Evolutionary conservation across 2,797 vertebrate genomes (phyloP).

Genomic region (Diceros bicornis): DNA sequence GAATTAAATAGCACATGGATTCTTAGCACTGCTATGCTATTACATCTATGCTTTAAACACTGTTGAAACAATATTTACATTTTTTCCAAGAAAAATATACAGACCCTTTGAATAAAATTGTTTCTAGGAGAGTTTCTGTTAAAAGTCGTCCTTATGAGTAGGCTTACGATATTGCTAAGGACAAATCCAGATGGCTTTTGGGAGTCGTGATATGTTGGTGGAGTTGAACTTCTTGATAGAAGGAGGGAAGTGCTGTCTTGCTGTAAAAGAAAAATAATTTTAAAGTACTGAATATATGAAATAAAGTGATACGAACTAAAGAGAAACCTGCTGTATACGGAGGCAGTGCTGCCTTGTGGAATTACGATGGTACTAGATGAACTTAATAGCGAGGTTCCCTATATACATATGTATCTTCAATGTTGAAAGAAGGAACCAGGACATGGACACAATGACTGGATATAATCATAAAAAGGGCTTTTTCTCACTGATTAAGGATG

Average conservation of each 20-base stretch:
- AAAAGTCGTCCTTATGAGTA: conserved; percentile 34
- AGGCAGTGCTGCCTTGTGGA: not conserved
- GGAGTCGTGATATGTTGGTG: not conserved
- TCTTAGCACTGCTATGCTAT: not conserved
- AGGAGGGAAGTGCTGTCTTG: conserved; percentile 40
- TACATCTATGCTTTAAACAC: not conserved
- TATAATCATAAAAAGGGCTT: not conserved
- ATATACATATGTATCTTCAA: rapidly evolving
- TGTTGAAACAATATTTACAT: not conserved
- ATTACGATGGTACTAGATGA: not conserved
- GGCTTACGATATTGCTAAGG: not conserved
- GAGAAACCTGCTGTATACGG: not conserved
- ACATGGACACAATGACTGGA: not conserved
- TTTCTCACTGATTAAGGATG: not conserved
- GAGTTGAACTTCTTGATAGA: conserved; percentile 52
- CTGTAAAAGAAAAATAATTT: conserved; percentile 68
- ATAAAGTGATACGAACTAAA: not conserved
- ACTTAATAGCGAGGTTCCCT: not conserved
- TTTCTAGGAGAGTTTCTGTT: conserved; percentile 39
- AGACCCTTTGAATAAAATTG: conserved; percentile 50
- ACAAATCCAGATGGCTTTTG: not conserved
- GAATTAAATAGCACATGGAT: not conserved
- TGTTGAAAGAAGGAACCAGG: not conserved
- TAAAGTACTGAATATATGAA: conserved; percentile 29
- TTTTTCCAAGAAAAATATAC: conserved; percentile 51